Conservation (phyloP, 23 tunicate species). For the Halocynthia aurantium region DNA sequence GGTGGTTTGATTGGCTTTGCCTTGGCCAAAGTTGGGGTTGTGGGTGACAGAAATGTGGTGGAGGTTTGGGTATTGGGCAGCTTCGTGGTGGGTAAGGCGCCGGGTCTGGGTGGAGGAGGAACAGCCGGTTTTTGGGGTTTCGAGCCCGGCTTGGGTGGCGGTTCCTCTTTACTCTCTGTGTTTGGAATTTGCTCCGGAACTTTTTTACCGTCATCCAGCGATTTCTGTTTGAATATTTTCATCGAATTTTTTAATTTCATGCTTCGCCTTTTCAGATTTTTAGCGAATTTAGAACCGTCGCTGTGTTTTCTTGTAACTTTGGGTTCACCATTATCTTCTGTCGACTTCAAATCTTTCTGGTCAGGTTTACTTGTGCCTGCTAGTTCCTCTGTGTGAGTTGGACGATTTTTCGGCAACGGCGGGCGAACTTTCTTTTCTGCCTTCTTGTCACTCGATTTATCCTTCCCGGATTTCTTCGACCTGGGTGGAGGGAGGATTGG, state of each 20-base stretch:
- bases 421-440: neutral
- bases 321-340: neutral
- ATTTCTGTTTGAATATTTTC: neutral
- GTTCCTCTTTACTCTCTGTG: neutral
- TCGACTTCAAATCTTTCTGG: too few species aligned
- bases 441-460: neutral
- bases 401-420: neutral
- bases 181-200: neutral
- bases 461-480: neutral
- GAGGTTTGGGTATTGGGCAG: neutral
- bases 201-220: neutral
- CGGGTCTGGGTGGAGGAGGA: conserved; percentile 17
- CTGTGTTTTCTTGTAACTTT: neutral
- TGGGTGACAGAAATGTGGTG: neutral
- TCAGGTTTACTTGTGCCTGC: too few species aligned
- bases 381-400: neutral
- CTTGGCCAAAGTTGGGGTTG: conserved; percentile 3
- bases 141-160: neutral
- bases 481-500: conserved; percentile 10
- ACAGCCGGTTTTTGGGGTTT: neutral
- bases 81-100: conserved; percentile 4
- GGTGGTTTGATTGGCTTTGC: conserved; percentile 42
- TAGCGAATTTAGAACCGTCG: neutral
- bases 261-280: conserved; percentile 12
- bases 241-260: conserved; percentile 11